Evolutionary conservation across 2,888 invertebrate genomes (phyloP).

Genomic region (Acanthococcus lagerstroemiae): DNA sequence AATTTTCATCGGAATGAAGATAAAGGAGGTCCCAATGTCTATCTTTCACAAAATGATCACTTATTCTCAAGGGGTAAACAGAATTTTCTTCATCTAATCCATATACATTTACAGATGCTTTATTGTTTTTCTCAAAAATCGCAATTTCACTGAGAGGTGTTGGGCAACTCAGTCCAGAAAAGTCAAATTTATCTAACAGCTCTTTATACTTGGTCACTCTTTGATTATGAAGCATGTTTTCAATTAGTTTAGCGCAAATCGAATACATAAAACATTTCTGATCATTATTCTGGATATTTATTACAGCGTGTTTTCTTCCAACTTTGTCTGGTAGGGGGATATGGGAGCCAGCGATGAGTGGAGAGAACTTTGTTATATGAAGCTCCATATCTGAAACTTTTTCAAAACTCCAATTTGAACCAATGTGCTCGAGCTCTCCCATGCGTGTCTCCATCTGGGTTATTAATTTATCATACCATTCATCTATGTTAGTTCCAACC

Average conservation of each 20-base stretch:
- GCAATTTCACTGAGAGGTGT: not conserved
- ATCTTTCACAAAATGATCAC: not conserved
- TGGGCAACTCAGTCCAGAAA: not conserved
- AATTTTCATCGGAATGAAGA: not conserved
- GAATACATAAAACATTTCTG: not conserved
- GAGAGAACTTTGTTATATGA: too few relatives aligned
- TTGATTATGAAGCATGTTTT: not conserved
- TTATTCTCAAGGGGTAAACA: not conserved
- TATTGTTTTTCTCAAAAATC: not conserved
- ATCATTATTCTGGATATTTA: not conserved
- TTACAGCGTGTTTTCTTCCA: not conserved
- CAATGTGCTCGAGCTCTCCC: not conserved
- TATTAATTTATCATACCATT: not conserved
- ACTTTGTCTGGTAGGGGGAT: not conserved
- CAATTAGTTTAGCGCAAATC: not conserved
- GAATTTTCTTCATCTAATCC: not conserved
- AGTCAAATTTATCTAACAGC: not conserved
- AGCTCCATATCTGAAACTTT: too few relatives aligned
- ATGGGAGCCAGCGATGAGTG: not conserved
- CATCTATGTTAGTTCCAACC: not conserved
- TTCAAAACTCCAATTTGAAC: not conserved
- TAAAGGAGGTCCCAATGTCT: not conserved
- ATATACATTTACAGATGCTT: not conserved
- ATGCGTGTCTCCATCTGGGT: not conserved
- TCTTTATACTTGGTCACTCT: not conserved